Base-by-base conservation (phyloP, 1,140 invertebrate genomes). In the Drosophila miranda region DNA sequence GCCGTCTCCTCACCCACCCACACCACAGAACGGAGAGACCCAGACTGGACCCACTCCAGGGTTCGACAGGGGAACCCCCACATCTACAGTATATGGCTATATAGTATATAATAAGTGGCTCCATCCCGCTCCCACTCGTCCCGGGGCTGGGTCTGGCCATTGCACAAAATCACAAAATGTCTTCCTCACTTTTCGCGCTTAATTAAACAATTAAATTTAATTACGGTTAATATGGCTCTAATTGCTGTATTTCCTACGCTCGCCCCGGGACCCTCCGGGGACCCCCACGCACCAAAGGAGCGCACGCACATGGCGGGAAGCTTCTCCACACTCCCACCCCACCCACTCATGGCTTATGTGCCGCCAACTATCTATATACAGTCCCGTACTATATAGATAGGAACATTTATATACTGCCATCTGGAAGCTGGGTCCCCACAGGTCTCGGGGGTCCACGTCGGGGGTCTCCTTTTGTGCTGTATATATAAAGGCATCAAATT, bases 181-280 rank as follows among this genome's bases (percentile, higher is more conserved):
- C 75, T 87, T 87, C 75, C 82, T 87, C 82, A 87, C 80, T 84
- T 89, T 89, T 83, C 76, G 84, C 89, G 89, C 89, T 90, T 90
- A 90, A 90, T 90, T 90, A 90, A 90, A 90, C 89, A 90, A 90
- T 90, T 90, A 90, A 90, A 90, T 90, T 90, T 90, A 90, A 90
- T 90, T 90, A 90, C 89, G 84, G 89, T 90, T 90, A 90, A 90
- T 90, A 90, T 90, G 83, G 84, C 82, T 90, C 84, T 90, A 90
- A 90, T 90, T 90, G 89, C 89, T 89, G 89, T 90, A 90, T 90
- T 90, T 90, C 89, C 89, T 90, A 79, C 84, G 70, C 74, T 68
- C 58, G 64, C 57, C 62, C 45, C 42, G 28, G 26, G 30, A 28
- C 30, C 30, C 43, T 30, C 9, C 28, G 43, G 49, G 42, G 30